Evolutionary conservation across 2,113 vertebrate species (phyloP).

Genomic region (Limanda limanda): DNA sequence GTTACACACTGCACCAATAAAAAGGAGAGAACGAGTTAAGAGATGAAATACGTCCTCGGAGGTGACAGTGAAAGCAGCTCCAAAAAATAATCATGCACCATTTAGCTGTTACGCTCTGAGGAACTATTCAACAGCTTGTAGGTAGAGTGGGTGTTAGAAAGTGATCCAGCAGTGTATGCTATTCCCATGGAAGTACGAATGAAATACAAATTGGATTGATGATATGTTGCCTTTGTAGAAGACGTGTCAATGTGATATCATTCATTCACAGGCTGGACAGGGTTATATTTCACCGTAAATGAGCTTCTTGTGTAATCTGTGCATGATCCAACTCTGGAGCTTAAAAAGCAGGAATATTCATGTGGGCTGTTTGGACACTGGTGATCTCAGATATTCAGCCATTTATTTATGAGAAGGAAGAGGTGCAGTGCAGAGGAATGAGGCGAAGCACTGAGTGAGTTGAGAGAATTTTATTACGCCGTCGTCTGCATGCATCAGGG

Average conservation of each 20-base stretch:
- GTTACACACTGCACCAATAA: not conserved
- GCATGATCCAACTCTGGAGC: constrained; percentile 27
- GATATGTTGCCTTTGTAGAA: constrained; percentile 29
- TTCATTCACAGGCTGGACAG: constrained; percentile 19
- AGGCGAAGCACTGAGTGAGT: constrained; percentile 42
- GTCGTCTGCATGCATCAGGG: constrained; percentile 49
- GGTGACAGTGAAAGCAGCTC: constrained; percentile 52
- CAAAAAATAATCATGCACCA: constrained; percentile 48
- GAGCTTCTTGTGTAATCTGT: constrained; percentile 32
- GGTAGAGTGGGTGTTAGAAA: constrained; percentile 18
- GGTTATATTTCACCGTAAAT: constrained; percentile 42
- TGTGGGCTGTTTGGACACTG: constrained; percentile 17
- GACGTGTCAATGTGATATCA: not conserved
- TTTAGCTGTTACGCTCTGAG: constrained; percentile 38
- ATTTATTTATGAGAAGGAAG: constrained; percentile 60
- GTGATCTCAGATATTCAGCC: constrained; percentile 34
- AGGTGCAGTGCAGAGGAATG: constrained; percentile 44
- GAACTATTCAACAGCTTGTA: constrained; percentile 40
- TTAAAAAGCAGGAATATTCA: constrained; percentile 38
- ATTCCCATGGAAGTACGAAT: constrained; percentile 30
- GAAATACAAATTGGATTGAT: constrained; percentile 50
- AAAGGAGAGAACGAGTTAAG: not conserved
- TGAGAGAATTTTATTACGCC: constrained; percentile 38
- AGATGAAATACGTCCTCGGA: constrained; percentile 20
- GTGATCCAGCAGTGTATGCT: constrained; percentile 34